These are phyloP conservation scores for Cervus canadensis DNA, from an alignment of 2,113 vertebrate species.

Conservation along the genomic window DNA sequence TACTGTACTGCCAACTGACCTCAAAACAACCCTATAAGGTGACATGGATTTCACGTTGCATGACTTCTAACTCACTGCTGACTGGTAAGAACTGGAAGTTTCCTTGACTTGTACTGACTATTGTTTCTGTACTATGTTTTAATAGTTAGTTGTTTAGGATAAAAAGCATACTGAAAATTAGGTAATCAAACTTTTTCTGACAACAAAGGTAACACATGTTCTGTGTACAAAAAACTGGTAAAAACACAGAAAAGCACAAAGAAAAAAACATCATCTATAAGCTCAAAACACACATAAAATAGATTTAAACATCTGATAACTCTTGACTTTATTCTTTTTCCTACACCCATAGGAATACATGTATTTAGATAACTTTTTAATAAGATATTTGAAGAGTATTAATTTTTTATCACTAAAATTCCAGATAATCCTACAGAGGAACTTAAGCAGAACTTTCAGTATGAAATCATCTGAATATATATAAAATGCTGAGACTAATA, in stretches of 20 bases:
- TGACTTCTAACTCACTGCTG: neutral
- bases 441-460: neutral
- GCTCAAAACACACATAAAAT: neutral
- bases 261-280: neutral
- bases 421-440: neutral
- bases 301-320: neutral
- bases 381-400: neutral
- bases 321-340: neutral
- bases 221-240: neutral
- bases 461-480: neutral
- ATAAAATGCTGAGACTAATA: neutral
- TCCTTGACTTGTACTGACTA: neutral
- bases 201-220: neutral
- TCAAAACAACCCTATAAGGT: neutral
- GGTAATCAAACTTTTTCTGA: neutral
- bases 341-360: neutral
- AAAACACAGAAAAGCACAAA: neutral
- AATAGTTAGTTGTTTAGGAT: neutral
- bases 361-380: constrained; percentile 6
- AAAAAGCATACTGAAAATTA: neutral
- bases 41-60: neutral
- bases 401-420: neutral
- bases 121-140: neutral
- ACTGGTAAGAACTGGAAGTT: neutral
- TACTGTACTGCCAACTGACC: neutral